These are phyloP conservation scores for Actinostola sp. DNA, from an alignment of 92 coral and sea anemone species.

Conservation along the genomic window DNA sequence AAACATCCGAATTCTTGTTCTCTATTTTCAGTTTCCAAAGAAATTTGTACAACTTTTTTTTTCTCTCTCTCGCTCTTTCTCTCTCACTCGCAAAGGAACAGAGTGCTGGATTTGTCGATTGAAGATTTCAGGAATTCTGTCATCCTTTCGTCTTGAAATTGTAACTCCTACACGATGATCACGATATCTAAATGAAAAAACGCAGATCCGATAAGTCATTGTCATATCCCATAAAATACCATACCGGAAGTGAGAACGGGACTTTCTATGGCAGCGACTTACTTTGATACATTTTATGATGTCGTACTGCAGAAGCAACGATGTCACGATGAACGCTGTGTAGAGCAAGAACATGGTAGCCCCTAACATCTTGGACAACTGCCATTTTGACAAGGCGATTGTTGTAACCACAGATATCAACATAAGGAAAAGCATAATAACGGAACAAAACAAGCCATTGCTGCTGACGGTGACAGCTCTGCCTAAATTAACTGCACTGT, in stretches of 20 bases:
- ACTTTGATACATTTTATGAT: conserved; percentile 10
- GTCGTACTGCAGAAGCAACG: conserved; percentile 56
- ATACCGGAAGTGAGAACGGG: too few relatives aligned
- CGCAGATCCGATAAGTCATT: too few relatives aligned
- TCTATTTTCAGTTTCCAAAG: neutral
- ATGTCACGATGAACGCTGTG: conserved; percentile 67
- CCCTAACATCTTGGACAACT: conserved; percentile 85
- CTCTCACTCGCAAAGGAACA: too few relatives aligned
- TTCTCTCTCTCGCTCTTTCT: too few relatives aligned
- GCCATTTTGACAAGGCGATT: conserved; percentile 88
- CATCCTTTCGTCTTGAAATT: neutral
- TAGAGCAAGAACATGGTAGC: conserved; percentile 78
- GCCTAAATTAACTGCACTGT: conserved; percentile 62
- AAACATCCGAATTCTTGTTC: too few relatives aligned
- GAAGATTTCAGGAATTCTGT: too few relatives aligned
- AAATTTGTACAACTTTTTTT: neutral
- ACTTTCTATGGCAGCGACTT: too few relatives aligned
- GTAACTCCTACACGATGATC: neutral
- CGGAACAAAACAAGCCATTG: conserved; percentile 82
- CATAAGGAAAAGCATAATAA: conserved; percentile 85
- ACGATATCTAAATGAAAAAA: neutral
- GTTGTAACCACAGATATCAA: conserved; percentile 68
- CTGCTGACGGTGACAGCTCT: conserved; percentile 64
- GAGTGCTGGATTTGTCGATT: too few relatives aligned
- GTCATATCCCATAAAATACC: neutral